Evolutionary conservation across 2,797 vertebrate species (phyloP).

Genomic region (Epinephelus malabaricus): DNA sequence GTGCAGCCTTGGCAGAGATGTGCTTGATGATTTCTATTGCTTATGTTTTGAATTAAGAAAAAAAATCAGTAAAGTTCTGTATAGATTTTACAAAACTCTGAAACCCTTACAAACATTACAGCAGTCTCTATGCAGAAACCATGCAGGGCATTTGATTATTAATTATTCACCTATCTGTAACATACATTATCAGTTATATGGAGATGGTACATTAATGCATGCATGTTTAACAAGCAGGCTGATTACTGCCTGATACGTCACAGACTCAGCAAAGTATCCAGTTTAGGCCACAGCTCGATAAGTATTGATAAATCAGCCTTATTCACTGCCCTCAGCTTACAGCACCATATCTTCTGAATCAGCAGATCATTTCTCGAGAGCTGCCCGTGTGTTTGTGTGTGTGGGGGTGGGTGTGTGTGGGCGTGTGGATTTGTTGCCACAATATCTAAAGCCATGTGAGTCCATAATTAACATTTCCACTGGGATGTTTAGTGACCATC

Average conservation of each 20-base stretch:
- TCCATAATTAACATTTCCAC: slow-evolving; percentile 60
- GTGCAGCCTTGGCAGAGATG: neutral
- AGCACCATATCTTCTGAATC: slow-evolving; percentile 45
- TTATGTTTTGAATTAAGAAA: neutral
- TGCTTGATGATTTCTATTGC: neutral
- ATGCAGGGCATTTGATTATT: neutral
- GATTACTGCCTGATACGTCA: slow-evolving; percentile 14
- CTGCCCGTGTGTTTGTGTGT: neutral
- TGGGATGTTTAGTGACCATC: slow-evolving; percentile 62
- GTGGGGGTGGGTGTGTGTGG: slow-evolving; percentile 5
- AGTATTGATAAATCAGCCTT: slow-evolving; percentile 60
- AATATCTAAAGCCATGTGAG: slow-evolving; percentile 40
- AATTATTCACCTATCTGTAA: slow-evolving; percentile 7
- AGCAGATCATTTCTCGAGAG: slow-evolving; percentile 51
- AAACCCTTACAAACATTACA: slow-evolving; percentile 22
- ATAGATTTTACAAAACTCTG: neutral
- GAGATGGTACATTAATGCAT: slow-evolving; percentile 13
- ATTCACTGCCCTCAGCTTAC: slow-evolving; percentile 39
- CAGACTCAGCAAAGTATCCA: slow-evolving; percentile 30
- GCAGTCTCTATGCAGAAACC: neutral
- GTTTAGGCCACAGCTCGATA: slow-evolving; percentile 53
- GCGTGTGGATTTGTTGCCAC: slow-evolving; percentile 39
- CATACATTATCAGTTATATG: slow-evolving; percentile 2
- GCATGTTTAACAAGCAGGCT: slow-evolving; percentile 43
- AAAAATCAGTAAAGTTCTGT: neutral